Conservation (phyloP, 2,797 vertebrate genomes). For the Phataginus tetradactyla region DNA sequence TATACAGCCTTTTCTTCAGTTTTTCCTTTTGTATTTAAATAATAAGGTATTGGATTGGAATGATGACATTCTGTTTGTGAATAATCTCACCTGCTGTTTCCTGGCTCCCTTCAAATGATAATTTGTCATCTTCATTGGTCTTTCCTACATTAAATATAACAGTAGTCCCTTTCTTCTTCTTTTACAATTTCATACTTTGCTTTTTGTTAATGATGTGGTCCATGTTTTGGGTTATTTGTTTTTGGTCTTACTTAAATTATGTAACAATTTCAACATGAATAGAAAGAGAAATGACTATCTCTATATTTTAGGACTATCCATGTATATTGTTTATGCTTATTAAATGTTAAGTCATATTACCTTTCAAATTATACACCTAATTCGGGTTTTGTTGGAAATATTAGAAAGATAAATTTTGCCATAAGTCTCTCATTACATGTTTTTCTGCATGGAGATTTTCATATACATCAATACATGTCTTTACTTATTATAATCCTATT, state of each 20-base stretch:
- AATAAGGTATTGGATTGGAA: background rate
- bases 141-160: background rate
- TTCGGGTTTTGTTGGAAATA: background rate
- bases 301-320: background rate
- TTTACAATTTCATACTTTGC: background rate
- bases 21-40: conserved; percentile 3
- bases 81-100: background rate
- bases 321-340: background rate
- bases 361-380: background rate
- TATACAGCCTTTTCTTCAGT: background rate
- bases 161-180: background rate
- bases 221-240: background rate
- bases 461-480: background rate
- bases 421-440: background rate
- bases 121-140: background rate
- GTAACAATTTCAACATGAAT: background rate
- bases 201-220: background rate
- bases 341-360: background rate
- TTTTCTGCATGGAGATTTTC: conserved; percentile 3
- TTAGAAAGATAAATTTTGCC: background rate
- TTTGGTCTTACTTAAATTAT: background rate
- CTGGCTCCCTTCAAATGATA: background rate
- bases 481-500: background rate
- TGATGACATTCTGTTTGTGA: background rate
- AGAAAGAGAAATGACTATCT: conserved; percentile 3